Evolutionary conservation across 2,888 invertebrate genomes (phyloP), one percentile per base, ranked within the genome.

Genomic region (Petrophora chlorosata): DNA sequence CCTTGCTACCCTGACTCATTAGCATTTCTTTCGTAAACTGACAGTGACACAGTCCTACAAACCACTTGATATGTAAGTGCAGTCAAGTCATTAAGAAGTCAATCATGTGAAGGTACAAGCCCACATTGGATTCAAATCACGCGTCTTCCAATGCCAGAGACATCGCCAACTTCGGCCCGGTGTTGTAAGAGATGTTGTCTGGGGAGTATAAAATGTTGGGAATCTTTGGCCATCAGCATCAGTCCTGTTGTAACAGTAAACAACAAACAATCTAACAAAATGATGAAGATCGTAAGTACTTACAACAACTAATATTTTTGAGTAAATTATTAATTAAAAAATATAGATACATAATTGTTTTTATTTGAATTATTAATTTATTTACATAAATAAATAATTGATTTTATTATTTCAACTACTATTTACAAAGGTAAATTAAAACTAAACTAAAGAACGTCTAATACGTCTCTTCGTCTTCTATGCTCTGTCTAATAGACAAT

Each of bases 281-380:
- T 89, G 87, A 84, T 86, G 77, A 89, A 89, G 67, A 68, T 85
- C 56, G 89, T 89, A 62, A 88, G 88, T 82, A 61, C 15, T 34
- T 38, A n/a, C n/a, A n/a, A n/a, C n/a, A n/a, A n/a, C n/a, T n/a
- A n/a, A n/a, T n/a, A n/a, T n/a, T n/a, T n/a, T n/a, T n/a, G n/a
- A n/a, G n/a, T n/a, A n/a, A n/a, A n/a, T n/a, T n/a, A n/a, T n/a
- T n/a, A n/a, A n/a, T n/a, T n/a, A n/a, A n/a, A n/a, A n/a, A n/a
- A n/a, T n/a, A n/a, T n/a, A n/a, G n/a, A n/a, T n/a, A n/a, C n/a
- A n/a, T n/a, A n/a, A n/a, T n/a, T n/a, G n/a, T n/a, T n/a, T n/a
- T n/a, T n/a, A n/a, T n/a, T n/a, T n/a, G n/a, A n/a, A n/a, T n/a
- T n/a, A n/a, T n/a, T n/a, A n/a, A n/a, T n/a, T n/a, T n/a, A n/a